Conservation (phyloP, 1,140 invertebrate species). For the Chironomus tepperi region DNA sequence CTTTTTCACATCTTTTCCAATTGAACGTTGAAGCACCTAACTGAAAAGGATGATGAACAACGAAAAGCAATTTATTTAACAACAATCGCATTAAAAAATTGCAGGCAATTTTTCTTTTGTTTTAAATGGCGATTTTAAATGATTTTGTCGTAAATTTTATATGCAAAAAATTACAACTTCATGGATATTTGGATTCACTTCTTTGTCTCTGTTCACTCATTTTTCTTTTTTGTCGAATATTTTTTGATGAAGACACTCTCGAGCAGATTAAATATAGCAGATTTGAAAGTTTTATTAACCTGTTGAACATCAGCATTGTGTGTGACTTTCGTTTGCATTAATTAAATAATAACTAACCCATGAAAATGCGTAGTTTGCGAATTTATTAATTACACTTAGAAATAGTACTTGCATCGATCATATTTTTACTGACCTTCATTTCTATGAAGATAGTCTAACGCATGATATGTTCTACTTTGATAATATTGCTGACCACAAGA, state of each 20-base stretch:
- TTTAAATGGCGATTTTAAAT: background rate
- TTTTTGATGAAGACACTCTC: background rate
- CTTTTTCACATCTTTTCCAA: too few relatives aligned
- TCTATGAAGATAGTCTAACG: too few relatives aligned
- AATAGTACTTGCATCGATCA: too few relatives aligned
- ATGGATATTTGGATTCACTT: conserved; percentile 1
- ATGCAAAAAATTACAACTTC: conserved; percentile 5
- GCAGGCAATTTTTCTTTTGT: background rate
- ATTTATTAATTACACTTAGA: too few relatives aligned
- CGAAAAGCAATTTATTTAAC: conserved; percentile 4
- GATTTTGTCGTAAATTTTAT: background rate
- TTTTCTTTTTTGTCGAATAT: background rate
- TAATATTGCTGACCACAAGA: too few relatives aligned
- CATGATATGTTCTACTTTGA: too few relatives aligned
- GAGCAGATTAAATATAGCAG: background rate
- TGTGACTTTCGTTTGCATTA: background rate
- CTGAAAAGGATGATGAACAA: background rate
- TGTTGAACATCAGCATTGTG: background rate
- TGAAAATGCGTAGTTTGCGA: too few relatives aligned
- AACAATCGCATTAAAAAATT: background rate
- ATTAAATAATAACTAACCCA: too few relatives aligned
- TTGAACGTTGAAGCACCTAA: too few relatives aligned
- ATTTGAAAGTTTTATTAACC: background rate
- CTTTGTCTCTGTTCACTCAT: background rate
- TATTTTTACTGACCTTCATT: too few relatives aligned